Conservation (phyloP, 2,797 vertebrate species). For the Pelochelys cantorii region DNA sequence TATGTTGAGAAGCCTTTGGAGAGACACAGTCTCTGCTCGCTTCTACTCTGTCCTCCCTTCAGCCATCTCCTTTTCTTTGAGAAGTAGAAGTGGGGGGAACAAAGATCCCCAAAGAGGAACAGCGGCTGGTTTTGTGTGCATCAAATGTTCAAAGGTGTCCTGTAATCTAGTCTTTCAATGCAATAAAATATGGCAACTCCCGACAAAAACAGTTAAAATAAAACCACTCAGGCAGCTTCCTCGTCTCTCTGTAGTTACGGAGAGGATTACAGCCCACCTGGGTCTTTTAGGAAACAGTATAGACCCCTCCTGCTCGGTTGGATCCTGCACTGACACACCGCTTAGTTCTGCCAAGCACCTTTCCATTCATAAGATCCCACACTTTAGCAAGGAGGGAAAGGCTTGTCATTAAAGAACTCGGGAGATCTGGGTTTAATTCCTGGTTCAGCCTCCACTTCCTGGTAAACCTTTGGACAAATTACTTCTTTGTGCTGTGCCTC, state of each 20-base stretch:
- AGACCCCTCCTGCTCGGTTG: neutral
- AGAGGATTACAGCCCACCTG: constrained; percentile 61
- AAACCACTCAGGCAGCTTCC: constrained; percentile 49
- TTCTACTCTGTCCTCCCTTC: constrained; percentile 67
- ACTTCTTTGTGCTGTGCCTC: neutral
- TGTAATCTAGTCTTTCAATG: constrained; percentile 56
- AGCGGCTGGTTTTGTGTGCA: constrained; percentile 64
- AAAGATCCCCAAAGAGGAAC: constrained; percentile 71
- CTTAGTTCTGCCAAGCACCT: neutral
- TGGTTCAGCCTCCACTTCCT: neutral
- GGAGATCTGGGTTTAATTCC: neutral
- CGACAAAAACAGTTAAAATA: constrained; percentile 47
- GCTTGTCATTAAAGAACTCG: neutral
- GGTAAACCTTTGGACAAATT: neutral
- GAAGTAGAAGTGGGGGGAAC: constrained; percentile 63
- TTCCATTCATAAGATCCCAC: fast-evolving
- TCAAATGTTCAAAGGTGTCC: constrained; percentile 73
- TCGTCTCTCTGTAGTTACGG: neutral
- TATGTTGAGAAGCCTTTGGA: constrained; percentile 64
- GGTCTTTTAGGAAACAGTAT: constrained; percentile 61
- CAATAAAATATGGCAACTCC: constrained; percentile 61
- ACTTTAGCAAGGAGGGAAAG: fast-evolving
- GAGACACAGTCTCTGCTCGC: constrained; percentile 57
- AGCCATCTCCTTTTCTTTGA: constrained; percentile 69
- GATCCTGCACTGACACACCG: neutral